phyloP scores from a whole-genome alignment of 2,888 invertebrate genomes.

The Cheilosia urbana region DNA sequence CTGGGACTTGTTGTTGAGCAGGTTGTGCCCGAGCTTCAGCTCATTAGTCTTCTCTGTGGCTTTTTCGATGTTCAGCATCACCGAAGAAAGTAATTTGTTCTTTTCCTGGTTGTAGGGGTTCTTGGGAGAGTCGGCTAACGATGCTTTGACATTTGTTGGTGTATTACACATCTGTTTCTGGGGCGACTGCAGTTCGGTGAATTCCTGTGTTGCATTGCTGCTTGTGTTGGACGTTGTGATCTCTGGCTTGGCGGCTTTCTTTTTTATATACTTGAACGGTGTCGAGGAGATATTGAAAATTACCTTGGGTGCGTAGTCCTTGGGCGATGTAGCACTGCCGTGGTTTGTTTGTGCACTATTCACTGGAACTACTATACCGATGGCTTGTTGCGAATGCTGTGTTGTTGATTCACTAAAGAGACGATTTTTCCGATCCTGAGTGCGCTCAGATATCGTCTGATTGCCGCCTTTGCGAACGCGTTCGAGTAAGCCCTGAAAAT shows the following conservation, averaged over 20 bases:
- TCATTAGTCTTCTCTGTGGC: slow-evolving; percentile 79
- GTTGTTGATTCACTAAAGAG: slow-evolving; percentile 78
- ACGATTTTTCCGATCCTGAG: slow-evolving; percentile 89
- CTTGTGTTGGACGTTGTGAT: slow-evolving; percentile 52
- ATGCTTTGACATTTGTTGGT: slow-evolving; percentile 43
- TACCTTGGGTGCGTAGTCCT: slow-evolving; percentile 78
- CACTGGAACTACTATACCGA: slow-evolving; percentile 73
- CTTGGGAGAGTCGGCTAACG: slow-evolving; percentile 75
- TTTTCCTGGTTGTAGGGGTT: slow-evolving; percentile 75
- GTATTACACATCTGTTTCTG: slow-evolving; percentile 45
- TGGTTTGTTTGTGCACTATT: slow-evolving; percentile 63
- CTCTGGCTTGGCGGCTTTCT: slow-evolving; percentile 63
- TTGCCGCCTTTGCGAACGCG: slow-evolving; percentile 90
- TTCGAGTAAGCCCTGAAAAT: slow-evolving; percentile 87
- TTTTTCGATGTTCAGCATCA: slow-evolving; percentile 79
- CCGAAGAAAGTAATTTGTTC: slow-evolving; percentile 78
- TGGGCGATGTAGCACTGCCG: slow-evolving; percentile 65
- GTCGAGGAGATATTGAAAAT: slow-evolving; percentile 79
- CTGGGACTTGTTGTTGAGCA: slow-evolving; percentile 67
- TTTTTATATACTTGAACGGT: slow-evolving; percentile 77
- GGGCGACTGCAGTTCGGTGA: slow-evolving; percentile 57
- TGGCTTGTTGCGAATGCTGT: slow-evolving; percentile 68
- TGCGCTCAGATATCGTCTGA: slow-evolving; percentile 87
- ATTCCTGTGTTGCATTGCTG: slow-evolving; percentile 50
- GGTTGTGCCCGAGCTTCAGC: slow-evolving; percentile 57